These are phyloP conservation scores for Volucella inanis DNA, from an alignment of 2,888 invertebrate genomes.

Conservation along the genomic window DNA sequence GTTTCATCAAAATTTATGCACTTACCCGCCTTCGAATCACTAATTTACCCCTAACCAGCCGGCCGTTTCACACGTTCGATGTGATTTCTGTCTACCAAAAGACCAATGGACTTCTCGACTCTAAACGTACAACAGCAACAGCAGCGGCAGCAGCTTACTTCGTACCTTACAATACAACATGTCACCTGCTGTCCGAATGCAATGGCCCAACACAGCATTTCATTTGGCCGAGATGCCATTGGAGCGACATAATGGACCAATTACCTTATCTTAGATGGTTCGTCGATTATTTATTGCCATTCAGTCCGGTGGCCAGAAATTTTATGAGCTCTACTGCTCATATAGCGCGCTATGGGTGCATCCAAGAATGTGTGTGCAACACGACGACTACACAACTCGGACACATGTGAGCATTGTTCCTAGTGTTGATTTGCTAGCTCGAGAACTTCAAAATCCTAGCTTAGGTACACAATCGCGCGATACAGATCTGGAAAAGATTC, in stretches of 20 bases:
- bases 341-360: neutral
- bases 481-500: constrained; percentile 59
- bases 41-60: constrained; percentile 9
- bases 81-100: constrained; percentile 53
- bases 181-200: constrained; percentile 69
- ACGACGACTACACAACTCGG: constrained; percentile 48
- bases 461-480: constrained; percentile 38
- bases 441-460: constrained; percentile 43
- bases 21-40: constrained; percentile 61
- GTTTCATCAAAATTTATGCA: constrained; percentile 69
- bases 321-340: constrained; percentile 63
- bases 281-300: constrained; percentile 77
- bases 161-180: constrained; percentile 53
- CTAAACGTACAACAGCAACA: constrained; percentile 49
- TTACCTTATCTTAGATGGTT: constrained; percentile 78
- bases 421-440: constrained; percentile 74
- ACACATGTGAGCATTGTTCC: constrained; percentile 71
- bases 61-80: constrained; percentile 21
- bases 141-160: constrained; percentile 6
- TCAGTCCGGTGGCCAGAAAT: constrained; percentile 64
- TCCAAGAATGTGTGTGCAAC: constrained; percentile 25
- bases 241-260: constrained; percentile 78
- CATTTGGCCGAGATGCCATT: constrained; percentile 70
- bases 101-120: constrained; percentile 20
- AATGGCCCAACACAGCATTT: constrained; percentile 55